phyloP scores from a whole-genome alignment of 1,140 invertebrate species.

The Dendrolimus punctatus region DNA sequence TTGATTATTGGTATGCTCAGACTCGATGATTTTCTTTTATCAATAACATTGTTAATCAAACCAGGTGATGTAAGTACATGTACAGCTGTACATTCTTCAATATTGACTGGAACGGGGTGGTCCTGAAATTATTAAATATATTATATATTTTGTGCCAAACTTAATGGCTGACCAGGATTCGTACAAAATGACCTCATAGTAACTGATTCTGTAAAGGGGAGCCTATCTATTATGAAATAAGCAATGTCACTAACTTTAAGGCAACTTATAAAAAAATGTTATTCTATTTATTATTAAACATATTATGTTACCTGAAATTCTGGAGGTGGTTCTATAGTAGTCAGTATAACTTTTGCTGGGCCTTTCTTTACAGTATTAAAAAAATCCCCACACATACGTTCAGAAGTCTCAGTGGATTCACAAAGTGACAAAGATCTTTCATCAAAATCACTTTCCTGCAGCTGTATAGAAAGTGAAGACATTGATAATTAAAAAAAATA shows the following conservation, averaged over 20 bases:
- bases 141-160: no score
- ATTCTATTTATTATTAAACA: neutral
- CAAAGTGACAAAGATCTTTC: conserved; percentile 65
- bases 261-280: neutral
- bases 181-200: no score
- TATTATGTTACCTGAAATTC: conserved; percentile 79
- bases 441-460: conserved; percentile 71
- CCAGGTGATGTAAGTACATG: conserved; percentile 42
- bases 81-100: conserved; percentile 39
- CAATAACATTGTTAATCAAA: conserved; percentile 34
- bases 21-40: conserved; percentile 30
- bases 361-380: conserved; percentile 88
- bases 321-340: conserved; percentile 83
- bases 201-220: no score
- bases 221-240: no score
- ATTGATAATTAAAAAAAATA: conserved; percentile 13
- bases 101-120: conserved; percentile 26
- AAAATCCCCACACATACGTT: conserved; percentile 82
- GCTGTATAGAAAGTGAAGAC: conserved; percentile 34
- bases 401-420: conserved; percentile 60
- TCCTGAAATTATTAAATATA: conserved; percentile 29
- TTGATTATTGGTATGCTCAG: conserved; percentile 36
- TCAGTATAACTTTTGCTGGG: conserved; percentile 69
- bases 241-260: no score
- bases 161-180: no score